Conservation (phyloP, 2,888 invertebrate genomes). For the Drosophila basisetae region DNA sequence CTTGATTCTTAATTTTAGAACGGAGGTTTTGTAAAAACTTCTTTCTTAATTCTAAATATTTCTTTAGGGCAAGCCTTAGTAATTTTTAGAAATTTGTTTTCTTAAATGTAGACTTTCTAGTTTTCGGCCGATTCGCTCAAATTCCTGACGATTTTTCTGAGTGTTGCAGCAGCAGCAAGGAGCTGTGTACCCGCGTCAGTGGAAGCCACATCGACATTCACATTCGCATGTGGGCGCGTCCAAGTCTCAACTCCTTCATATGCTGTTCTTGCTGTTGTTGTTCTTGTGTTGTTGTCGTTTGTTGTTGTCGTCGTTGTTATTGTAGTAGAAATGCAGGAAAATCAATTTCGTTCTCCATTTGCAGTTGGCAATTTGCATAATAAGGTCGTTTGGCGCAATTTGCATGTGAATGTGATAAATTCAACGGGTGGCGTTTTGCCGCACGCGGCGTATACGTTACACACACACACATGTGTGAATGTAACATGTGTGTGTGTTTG, state of each 20-base stretch:
- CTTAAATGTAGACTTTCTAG: background rate
- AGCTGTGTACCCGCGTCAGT: conserved; percentile 22
- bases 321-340: conserved; percentile 77
- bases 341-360: conserved; percentile 85
- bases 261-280: conserved; percentile 6
- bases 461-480: conserved; percentile 25
- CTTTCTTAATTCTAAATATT: too few relatives aligned
- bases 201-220: conserved; percentile 30
- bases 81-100: background rate
- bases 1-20: background rate
- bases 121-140: background rate
- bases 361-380: conserved; percentile 86
- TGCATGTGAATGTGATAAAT: conserved; percentile 85
- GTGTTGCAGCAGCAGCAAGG: background rate
- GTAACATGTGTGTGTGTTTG: conserved; percentile 43
- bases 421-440: conserved; percentile 61
- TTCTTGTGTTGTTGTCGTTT: conserved; percentile 15
- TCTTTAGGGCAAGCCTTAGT: too few relatives aligned
- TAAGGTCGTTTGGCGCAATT: conserved; percentile 85
- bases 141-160: background rate
- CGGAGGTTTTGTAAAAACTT: too few relatives aligned
- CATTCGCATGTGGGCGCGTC: conserved; percentile 49
- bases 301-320: conserved; percentile 39
- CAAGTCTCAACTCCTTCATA: conserved; percentile 46
- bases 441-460: conserved; percentile 67